Base-by-base conservation (phyloP, 2,888 invertebrate species). In the Drosophila planitibia region DNA sequence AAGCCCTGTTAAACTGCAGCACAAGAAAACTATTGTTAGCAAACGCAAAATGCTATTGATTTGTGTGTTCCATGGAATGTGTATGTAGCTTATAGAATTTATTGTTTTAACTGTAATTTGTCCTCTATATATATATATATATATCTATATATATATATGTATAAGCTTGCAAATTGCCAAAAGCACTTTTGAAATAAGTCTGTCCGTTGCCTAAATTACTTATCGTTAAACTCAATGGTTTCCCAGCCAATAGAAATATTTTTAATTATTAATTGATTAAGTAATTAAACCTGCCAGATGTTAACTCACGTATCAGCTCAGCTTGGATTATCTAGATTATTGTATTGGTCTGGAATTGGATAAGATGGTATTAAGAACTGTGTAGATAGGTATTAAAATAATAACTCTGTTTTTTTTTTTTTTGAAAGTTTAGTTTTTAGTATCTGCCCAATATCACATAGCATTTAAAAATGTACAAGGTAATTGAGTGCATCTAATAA, bases 81-180 rank as follows among this genome's bases (percentile, higher is more conserved):
- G 55, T 28, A 37, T 22, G 5, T 55, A 49, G 47, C 49, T 35
- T 33, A 16, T 28, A 33, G 32, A 33, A 41, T 32, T 55, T 39
- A 68, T 25, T 55, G 67, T 39, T 57, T 33, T 28, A 33, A 52
- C 32, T 69, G 51, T 70, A 61, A 61, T 49, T 44, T 25, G 30
- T 70, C 7, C 44, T 30, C 30, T 52, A 30, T 19, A 16, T 14
- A 39, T 32, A 6, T 6, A 37, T 51, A 60, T 47, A 33, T 35
- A 41, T 60, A 51, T 60, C 10, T 37, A 30, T n/a, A 7, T 55
- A 35, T 25, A 16, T 7, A 39, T 25, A 30, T 30, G 22, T n/a
- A n/a, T 70, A 70, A 37, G 60, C 53, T 55, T 63, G 63, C 71
- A 72, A 28, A 39, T 47, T 49, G 37, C 16, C n/a, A 5, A 25